Percentiles rank a stretch among this genome's conserved stretches.
These are phyloP conservation scores for Prochilodus magdalenae DNA, from an alignment of 2,113 vertebrate genomes.

Conservation along the genomic window DNA sequence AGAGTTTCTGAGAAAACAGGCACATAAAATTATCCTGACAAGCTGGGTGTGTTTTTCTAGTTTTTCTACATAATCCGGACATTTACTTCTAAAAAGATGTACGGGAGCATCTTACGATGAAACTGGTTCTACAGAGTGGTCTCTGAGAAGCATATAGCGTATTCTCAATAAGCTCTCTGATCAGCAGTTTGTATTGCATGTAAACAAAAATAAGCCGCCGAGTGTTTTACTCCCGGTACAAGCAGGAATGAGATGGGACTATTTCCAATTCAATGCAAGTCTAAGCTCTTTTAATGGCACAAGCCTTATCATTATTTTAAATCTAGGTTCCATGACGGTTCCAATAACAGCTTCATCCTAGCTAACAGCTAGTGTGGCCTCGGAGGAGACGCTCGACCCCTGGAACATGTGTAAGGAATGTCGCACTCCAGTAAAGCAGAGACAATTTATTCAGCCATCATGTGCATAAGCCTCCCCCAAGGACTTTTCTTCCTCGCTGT, in stretches of 20 bases:
- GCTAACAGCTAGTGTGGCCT: slow-evolving; percentile 27
- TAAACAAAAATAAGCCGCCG: background rate
- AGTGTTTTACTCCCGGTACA: background rate
- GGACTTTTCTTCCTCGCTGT: slow-evolving; percentile 7
- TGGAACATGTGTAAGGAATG: slow-evolving; percentile 43
- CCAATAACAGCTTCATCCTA: slow-evolving; percentile 57
- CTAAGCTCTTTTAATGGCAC: slow-evolving; percentile 62
- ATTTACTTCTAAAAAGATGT: too few relatives aligned
- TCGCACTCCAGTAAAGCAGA: slow-evolving; percentile 32
- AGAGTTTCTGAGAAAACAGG: too few relatives aligned
- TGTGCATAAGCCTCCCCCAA: slow-evolving; percentile 52
- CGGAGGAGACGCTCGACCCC: slow-evolving; percentile 46
- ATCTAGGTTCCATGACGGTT: slow-evolving; percentile 61
- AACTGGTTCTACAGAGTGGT: too few relatives aligned
- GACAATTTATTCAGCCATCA: slow-evolving; percentile 58
- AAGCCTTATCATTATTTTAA: slow-evolving; percentile 63
- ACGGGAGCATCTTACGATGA: too few relatives aligned
- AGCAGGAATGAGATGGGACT: slow-evolving; percentile 50
- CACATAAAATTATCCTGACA: too few relatives aligned
- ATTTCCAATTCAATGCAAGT: slow-evolving; percentile 57
- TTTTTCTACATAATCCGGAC: too few relatives aligned
- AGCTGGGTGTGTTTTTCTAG: too few relatives aligned
- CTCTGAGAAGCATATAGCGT: background rate
- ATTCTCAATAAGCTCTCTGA: background rate
- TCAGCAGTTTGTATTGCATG: slow-evolving; percentile 3